These are phyloP conservation scores for Coenonympha glycerion DNA, from an alignment of 2,888 invertebrate species.

Conservation along the genomic window DNA sequence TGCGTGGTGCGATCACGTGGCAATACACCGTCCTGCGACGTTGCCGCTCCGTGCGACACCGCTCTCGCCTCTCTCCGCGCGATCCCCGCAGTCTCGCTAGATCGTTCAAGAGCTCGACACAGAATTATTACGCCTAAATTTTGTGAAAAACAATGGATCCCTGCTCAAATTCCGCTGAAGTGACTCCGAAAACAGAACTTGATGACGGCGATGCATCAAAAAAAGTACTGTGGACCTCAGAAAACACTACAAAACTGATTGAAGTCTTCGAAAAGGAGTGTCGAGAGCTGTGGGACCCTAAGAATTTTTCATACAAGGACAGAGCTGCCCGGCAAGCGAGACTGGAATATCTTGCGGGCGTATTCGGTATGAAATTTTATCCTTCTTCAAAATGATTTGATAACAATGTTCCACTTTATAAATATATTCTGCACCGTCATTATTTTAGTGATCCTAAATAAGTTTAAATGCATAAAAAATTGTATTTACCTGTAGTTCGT, in stretches of 20 bases:
- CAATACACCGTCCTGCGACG: conserved; percentile 37
- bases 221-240: conserved; percentile 50
- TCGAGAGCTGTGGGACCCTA: conserved; percentile 59
- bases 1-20: background rate
- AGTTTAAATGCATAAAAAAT: too few relatives aligned
- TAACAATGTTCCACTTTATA: too few relatives aligned
- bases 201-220: conserved; percentile 44
- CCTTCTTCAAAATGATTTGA: too few relatives aligned
- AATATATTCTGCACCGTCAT: too few relatives aligned
- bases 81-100: conserved; percentile 66
- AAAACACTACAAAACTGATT: conserved; percentile 57
- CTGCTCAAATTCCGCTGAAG: conserved; percentile 52
- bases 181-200: conserved; percentile 53
- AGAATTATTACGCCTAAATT: conserved; percentile 42
- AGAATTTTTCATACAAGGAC: conserved; percentile 51
- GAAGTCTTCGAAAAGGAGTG: conserved; percentile 55
- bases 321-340: conserved; percentile 45
- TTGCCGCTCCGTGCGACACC: conserved; percentile 61
- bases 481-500: too few relatives aligned
- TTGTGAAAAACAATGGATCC: conserved; percentile 50
- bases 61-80: conserved; percentile 53
- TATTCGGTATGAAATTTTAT: too few relatives aligned
- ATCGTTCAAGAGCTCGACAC: conserved; percentile 52
- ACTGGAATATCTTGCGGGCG: conserved; percentile 52
- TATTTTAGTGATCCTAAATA: too few relatives aligned